Percentiles rank a stretch among this genome's conserved stretches.
phyloP scores from a whole-genome alignment of 1,140 invertebrate species.

The Sycophila sp. region DNA sequence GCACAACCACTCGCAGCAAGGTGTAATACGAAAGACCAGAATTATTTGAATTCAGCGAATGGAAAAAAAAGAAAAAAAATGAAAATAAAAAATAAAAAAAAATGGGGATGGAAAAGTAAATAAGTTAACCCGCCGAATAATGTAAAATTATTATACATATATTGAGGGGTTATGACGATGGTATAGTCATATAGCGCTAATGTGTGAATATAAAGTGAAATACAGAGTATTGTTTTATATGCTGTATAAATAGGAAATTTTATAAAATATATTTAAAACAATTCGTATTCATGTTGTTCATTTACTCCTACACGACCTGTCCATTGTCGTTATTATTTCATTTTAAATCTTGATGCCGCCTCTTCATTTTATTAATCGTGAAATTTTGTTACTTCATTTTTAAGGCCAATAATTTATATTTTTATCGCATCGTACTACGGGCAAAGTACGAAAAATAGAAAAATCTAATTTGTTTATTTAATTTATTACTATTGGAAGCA shows the following conservation, averaged over 20 bases:
- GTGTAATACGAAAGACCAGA: background rate
- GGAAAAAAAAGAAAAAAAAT: background rate
- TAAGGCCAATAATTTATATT: too few species aligned
- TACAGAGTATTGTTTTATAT: conserved; percentile 69
- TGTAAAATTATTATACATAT: conserved; percentile 59
- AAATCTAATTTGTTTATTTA: too few species aligned
- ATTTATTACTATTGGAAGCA: too few species aligned
- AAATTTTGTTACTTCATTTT: too few species aligned
- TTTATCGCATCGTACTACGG: too few species aligned
- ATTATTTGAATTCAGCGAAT: background rate
- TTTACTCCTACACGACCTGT: conserved; percentile 15
- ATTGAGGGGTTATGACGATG: conserved; percentile 36
- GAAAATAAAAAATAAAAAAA: background rate
- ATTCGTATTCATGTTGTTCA: conserved; percentile 32
- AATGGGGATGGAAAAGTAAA: too few species aligned
- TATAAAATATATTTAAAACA: conserved; percentile 68
- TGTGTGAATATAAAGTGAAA: conserved; percentile 66
- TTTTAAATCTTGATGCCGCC: background rate
- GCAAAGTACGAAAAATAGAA: too few species aligned
- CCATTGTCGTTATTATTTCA: background rate
- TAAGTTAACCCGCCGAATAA: conserved; percentile 62
- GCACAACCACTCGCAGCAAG: conserved; percentile 16
- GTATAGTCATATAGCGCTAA: conserved; percentile 63
- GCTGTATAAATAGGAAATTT: conserved; percentile 67
- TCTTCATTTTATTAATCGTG: too few species aligned